A percentile compares a stretch with the other conserved stretches of the same genome.
phyloP scores from a whole-genome alignment of 2,113 vertebrate species.

The Seriola dumerili region DNA sequence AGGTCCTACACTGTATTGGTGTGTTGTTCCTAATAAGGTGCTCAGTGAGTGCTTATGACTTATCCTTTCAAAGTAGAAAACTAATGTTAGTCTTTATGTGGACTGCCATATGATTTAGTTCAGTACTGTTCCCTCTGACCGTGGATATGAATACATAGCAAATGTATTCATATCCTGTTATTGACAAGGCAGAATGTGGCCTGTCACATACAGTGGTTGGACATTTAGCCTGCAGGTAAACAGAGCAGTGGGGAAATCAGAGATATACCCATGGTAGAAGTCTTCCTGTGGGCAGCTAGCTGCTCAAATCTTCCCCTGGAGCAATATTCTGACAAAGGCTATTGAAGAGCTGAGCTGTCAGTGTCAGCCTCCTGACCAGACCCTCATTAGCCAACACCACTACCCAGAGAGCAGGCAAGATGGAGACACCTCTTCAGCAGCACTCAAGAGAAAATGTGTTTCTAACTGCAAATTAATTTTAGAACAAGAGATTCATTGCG shows the following conservation, averaged over 20 bases:
- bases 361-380: slow-evolving; percentile 66
- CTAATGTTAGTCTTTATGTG: neutral
- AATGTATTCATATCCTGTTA: slow-evolving; percentile 35
- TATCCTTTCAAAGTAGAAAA: neutral
- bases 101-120: neutral
- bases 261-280: slow-evolving; percentile 34
- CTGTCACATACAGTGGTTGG: slow-evolving; percentile 17
- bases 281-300: slow-evolving; percentile 50
- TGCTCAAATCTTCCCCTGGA: slow-evolving; percentile 68
- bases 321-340: slow-evolving; percentile 72
- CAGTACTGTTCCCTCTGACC: neutral
- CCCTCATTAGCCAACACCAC: slow-evolving; percentile 72
- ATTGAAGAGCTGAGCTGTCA: slow-evolving; percentile 74
- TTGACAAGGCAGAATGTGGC: slow-evolving; percentile 39
- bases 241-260: slow-evolving; percentile 45
- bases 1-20: too few species aligned
- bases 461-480: slow-evolving; percentile 56
- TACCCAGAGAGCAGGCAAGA: slow-evolving; percentile 37
- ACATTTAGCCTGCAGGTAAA: slow-evolving; percentile 67
- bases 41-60: neutral
- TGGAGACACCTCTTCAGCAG: slow-evolving; percentile 43
- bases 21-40: too few species aligned
- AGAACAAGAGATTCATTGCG: slow-evolving; percentile 27
- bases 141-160: slow-evolving; percentile 1
- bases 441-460: slow-evolving; percentile 51